phyloP scores from a whole-genome alignment of 2,797 vertebrate genomes.

The Ceyx erithaca region DNA sequence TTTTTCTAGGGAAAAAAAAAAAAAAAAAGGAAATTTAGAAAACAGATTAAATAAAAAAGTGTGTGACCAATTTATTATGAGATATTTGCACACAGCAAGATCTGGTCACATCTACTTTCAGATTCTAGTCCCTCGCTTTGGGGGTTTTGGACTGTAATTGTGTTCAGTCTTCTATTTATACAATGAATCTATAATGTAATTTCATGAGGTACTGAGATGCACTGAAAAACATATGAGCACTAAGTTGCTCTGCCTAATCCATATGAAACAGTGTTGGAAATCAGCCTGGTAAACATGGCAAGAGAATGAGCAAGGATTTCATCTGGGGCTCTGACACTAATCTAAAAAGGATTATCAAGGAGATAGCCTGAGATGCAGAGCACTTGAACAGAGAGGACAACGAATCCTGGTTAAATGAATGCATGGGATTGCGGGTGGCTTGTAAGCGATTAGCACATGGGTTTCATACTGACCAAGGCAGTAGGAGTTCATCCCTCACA shows the following conservation, averaged over 20 bases:
- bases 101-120: slow-evolving; percentile 27
- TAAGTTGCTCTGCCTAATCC: slow-evolving; percentile 74
- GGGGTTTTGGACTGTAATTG: slow-evolving; percentile 62
- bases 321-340: slow-evolving; percentile 52
- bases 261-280: slow-evolving; percentile 81
- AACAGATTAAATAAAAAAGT: slow-evolving; percentile 64
- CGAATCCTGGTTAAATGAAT: neutral
- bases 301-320: slow-evolving; percentile 41
- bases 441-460: neutral
- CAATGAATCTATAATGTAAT: slow-evolving; percentile 85
- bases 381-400: neutral
- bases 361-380: neutral
- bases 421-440: neutral
- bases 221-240: slow-evolving; percentile 69
- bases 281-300: slow-evolving; percentile 64
- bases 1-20: neutral
- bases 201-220: slow-evolving; percentile 78
- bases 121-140: slow-evolving; percentile 13
- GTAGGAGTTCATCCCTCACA: slow-evolving; percentile 32
- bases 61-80: slow-evolving; percentile 43
- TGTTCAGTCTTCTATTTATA: slow-evolving; percentile 77
- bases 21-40: slow-evolving; percentile 7
- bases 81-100: slow-evolving; percentile 33
- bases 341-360: slow-evolving; percentile 65
- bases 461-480: neutral